Evolutionary conservation across 2,113 vertebrate species (phyloP).

Genomic region (Sarotherodon lohbergeri): DNA sequence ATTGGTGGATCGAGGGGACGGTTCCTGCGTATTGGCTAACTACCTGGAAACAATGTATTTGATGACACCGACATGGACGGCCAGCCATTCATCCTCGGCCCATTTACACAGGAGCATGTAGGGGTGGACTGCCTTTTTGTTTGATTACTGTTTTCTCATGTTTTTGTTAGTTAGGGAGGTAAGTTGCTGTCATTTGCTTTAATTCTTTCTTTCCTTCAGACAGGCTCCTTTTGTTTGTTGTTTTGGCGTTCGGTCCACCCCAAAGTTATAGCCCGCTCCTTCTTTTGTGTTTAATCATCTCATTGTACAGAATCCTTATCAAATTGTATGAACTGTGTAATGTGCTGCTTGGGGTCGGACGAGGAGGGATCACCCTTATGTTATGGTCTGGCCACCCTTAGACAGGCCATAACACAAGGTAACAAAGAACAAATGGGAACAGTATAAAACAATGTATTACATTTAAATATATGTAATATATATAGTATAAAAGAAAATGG

Average conservation of each 20-base stretch:
- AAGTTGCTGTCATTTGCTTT: background rate
- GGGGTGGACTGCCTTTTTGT: no score
- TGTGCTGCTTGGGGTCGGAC: background rate
- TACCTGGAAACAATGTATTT: background rate
- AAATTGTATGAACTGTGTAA: background rate
- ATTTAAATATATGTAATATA: background rate
- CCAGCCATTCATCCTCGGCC: no score
- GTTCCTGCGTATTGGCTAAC: background rate
- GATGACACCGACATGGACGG: no score
- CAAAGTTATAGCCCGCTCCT: background rate
- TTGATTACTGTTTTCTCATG: background rate
- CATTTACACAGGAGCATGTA: no score
- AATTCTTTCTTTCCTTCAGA: background rate
- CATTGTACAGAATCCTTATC: background rate
- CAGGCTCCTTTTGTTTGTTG: background rate
- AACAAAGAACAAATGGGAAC: background rate
- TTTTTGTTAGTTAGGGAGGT: background rate
- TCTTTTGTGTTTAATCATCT: background rate
- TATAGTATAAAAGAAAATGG: background rate
- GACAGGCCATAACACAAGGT: background rate
- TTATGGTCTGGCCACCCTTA: background rate
- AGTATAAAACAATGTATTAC: background rate
- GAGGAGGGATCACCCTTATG: background rate
- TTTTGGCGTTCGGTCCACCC: background rate
- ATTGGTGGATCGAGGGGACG: fast-evolving